These are phyloP conservation scores for Serripes groenlandicus DNA, from an alignment of 2,888 invertebrate genomes.

Conservation along the genomic window DNA sequence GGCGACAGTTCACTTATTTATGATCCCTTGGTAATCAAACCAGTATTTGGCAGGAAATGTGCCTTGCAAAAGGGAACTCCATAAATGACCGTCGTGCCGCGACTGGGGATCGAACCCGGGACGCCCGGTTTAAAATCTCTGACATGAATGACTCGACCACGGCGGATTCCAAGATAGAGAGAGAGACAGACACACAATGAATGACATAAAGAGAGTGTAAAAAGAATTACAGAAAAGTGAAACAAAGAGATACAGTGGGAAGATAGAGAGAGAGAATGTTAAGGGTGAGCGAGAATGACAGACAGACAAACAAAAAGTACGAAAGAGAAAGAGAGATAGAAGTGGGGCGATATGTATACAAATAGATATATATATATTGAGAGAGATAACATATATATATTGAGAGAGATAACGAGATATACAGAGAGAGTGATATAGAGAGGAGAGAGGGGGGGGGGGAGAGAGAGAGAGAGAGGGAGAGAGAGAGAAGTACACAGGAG, in stretches of 20 bases:
- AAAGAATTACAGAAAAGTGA: too few species aligned
- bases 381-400: background rate
- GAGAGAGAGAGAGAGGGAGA: background rate
- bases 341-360: background rate
- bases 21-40: too few species aligned
- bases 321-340: background rate
- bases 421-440: background rate
- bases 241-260: too few species aligned
- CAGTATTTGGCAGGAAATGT: too few species aligned
- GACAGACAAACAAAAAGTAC: background rate
- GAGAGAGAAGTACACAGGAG: background rate
- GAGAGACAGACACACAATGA: too few species aligned
- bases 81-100: too few species aligned
- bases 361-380: conserved; percentile 1
- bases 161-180: background rate
- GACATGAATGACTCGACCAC: too few species aligned
- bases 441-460: background rate
- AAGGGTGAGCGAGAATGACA: background rate
- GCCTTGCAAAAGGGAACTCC: too few species aligned
- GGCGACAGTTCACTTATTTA: too few species aligned
- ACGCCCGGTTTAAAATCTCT: too few species aligned
- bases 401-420: background rate
- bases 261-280: conserved; percentile 3
- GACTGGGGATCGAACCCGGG: too few species aligned
- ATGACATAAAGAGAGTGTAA: too few species aligned